Evolutionary conservation across 2,113 vertebrate species (phyloP), one percentile per base, ranked within the genome.

Genomic region (Opisthocomus hoazin): DNA sequence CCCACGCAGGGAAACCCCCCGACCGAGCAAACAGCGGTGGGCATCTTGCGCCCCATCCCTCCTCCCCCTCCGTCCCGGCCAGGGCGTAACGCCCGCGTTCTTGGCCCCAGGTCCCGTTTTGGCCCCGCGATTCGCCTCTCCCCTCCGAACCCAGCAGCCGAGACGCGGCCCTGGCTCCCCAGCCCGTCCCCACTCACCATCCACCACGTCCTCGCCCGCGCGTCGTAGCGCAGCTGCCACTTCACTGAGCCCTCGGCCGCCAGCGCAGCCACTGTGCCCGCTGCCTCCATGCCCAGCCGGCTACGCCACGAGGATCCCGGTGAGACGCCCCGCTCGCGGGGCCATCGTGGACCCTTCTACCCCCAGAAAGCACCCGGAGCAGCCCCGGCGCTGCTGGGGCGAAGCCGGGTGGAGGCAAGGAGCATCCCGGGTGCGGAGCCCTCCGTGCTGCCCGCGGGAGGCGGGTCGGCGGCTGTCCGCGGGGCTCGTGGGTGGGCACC

Each of bases 161-260:
- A n/a, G 64, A 21, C 46, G 11, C 13, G 0, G 7, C 16, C 24
- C 27, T 4, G 19, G 19, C 37, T 6, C 39, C 27, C 18, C 5
- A 15, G 0, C 18, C 20, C 1, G 4, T 11, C 54, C 30, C 70
- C 87, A 98, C 99, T 99, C 97, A 99, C 99, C 99, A 99, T 99
- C 99, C 99, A 99, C 99, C 99, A 99, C 9, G 98, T 99, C 97
- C 97, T 99, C 50, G 98, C 98, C 9, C 97, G 98, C 97, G 98
- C 96, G 68, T 99, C 97, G 75, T 99, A 99, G 96, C 99, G 98
- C 24, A 99, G 98, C 96, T 99, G 99, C 99, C 99, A 99, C 92
- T 98, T 99, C 94, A 99, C 98, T 0, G 98, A 93, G 53, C 95
- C 96, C 96, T 98, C 95, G 0, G 97, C 93, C 0, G 82, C 93